These are phyloP conservation scores for Telenomus remus DNA, from an alignment of 1,140 invertebrate genomes.

Conservation along the genomic window DNA sequence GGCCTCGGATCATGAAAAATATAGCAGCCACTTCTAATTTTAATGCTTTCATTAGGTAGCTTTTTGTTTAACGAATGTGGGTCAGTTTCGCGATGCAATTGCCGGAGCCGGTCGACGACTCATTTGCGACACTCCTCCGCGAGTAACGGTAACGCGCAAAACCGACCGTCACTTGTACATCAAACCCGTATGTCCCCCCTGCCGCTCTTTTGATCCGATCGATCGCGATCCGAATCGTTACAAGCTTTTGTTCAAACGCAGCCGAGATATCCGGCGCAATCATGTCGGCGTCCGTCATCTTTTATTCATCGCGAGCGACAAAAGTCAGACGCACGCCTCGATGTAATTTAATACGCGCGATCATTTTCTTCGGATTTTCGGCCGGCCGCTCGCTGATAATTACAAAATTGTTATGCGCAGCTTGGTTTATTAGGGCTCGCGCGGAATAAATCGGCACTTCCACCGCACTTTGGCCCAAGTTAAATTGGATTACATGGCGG, in stretches of 20 bases:
- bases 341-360: background rate
- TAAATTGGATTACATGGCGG: background rate
- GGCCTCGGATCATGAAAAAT: conserved; percentile 34
- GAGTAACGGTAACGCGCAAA: conserved; percentile 5
- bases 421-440: background rate
- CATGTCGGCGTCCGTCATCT: background rate
- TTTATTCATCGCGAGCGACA: background rate
- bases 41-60: conserved; percentile 51
- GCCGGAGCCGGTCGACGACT: conserved; percentile 24
- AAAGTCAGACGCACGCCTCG: background rate
- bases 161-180: conserved; percentile 6
- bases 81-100: conserved; percentile 40
- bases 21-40: conserved; percentile 35
- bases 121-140: conserved; percentile 24
- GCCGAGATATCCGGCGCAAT: background rate
- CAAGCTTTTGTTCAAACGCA: no score
- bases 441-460: background rate
- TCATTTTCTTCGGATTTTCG: background rate
- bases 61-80: conserved; percentile 29
- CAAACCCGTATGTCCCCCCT: no score
- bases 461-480: background rate
- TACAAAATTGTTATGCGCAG: conserved; percentile 1
- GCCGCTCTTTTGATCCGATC: conserved; percentile 2
- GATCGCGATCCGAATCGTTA: background rate
- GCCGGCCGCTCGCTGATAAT: background rate